phyloP scores from a whole-genome alignment of 2,888 invertebrate species.

The Alitta virens region DNA sequence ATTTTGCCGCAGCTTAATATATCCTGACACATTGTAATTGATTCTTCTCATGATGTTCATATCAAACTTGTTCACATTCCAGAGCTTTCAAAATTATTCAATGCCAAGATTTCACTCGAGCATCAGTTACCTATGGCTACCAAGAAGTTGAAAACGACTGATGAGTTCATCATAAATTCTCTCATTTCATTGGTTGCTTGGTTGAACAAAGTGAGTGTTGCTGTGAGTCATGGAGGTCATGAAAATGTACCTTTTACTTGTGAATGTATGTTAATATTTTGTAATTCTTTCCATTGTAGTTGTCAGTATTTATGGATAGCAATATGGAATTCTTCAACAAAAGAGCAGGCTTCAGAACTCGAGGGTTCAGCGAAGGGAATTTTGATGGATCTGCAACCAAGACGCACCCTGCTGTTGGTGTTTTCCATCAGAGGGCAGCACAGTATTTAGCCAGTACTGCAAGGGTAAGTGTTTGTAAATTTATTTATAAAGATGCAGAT shows the following conservation, averaged over 20 bases:
- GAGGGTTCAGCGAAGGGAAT: constrained; percentile 41
- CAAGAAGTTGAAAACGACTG: constrained; percentile 57
- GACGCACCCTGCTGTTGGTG: constrained; percentile 46
- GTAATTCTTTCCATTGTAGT: constrained; percentile 31
- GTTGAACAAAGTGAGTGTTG: constrained; percentile 50
- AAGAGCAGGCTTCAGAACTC: constrained; percentile 43
- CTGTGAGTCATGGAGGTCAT: no score
- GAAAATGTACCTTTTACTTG: background rate
- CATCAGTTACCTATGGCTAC: constrained; percentile 58
- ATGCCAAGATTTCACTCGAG: constrained; percentile 57
- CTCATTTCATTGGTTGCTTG: constrained; percentile 55
- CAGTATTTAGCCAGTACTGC: constrained; percentile 46
- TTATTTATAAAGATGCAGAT: no score
- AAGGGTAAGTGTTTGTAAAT: constrained; percentile 45
- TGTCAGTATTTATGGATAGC: constrained; percentile 46
- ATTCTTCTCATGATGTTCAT: no score
- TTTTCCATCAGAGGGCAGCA: constrained; percentile 47
- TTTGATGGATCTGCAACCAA: constrained; percentile 31
- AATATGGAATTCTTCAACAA: constrained; percentile 48
- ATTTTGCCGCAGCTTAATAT: no score
- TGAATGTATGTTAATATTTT: background rate
- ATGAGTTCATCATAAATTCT: constrained; percentile 58
- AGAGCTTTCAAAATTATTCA: constrained; percentile 54
- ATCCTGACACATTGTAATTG: no score
- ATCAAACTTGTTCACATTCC: no score